Evolutionary conservation across 2,888 invertebrate genomes (phyloP), one percentile per base, ranked within the genome.

Genomic region (Temnothorax rugatulus): DNA sequence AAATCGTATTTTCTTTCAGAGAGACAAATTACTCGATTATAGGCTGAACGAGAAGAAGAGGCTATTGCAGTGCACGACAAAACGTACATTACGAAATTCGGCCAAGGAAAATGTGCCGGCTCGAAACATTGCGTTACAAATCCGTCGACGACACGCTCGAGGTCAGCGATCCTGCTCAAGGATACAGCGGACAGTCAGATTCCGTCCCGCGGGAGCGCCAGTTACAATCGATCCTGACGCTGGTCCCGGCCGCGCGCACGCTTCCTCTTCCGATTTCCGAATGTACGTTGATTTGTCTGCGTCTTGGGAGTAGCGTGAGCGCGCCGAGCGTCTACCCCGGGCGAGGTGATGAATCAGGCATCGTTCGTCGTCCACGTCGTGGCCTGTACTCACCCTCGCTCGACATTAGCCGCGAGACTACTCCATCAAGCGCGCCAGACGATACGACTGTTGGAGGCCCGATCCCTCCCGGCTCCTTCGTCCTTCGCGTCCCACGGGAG

Each of bases 341-440:
- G 73, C 85, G 38, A 68, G 87, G 90, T 93, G 92, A 93, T 91
- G 91, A 93, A 92, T 92, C 91, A 90, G 89, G 85, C 86, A 88
- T 90, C 91, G 90, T 91, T 88, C 87, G 88, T 90, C 89, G 90
- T 90, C 89, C 90, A 85, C 89, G 89, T 91, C 90, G 90, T 83
- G 87, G 85, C 76, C 86, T 85, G 75, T 83, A 77, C 84, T 91
- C 87, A 88, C 90, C 90, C 90, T 88, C 89, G 86, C 88, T 87
- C 91, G 90, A 91, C 92, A 92, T 92, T 92, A 93, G 92, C 91
- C 91, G 88, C 88, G 92, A 92, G 91, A 91, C 91, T 91, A 91
- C 92, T 93, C 92, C 91, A 93, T 93, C 92, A 93, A 92, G 86
- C 64, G 69, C 84, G 89, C 89, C 91, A 90, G 91, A 87, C 89